Evolutionary conservation across 2,113 vertebrate genomes (phyloP), one percentile per base, ranked within the genome.

Genomic region (Centropristis striata): DNA sequence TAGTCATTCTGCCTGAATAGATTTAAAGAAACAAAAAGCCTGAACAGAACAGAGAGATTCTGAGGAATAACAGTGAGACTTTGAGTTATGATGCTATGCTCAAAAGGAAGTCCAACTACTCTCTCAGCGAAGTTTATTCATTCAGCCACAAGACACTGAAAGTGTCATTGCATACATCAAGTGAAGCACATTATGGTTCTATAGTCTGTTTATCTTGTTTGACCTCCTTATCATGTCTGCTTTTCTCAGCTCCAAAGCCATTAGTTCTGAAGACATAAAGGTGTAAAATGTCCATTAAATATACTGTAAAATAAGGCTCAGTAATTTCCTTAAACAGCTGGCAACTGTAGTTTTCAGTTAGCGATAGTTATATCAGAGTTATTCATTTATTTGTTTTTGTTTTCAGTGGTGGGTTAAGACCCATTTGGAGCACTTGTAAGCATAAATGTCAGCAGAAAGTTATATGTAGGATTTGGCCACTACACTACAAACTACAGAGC

Each of bases 11-110:
- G 60, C 65, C 50, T 0, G 8, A 71, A 63, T 65, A 9, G 41
- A 69, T 69, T 66, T 15, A 64, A 68, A 76, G 41, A 70, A 75
- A 54, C 16, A 51, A 74, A 69, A 63, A 39, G 8, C 15, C 41
- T 2, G 41, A 49, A 21, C 14, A 28, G 36, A 71, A n/a, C 15
- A 51, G 69, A 75, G 46, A 25, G 58, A 44, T 20, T 15, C 32
- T 7, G 55, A 5, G 44, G 61, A 69, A 41, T 46, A 37, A 64
- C n/a, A 27, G n/a, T 25, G 61, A 51, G 47, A 77, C 51, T 47
- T 28, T 64, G 66, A 75, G 20, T 64, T 59, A 72, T 71, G 68
- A 67, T 54, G 60, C 39, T 57, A 5, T 37, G 5, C 39, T 18
- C n/a, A 67, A 75, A 50, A 16, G 13, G 37, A 57, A 51, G 39